A percentile compares a stretch with the other conserved stretches of the same genome.
Evolutionary conservation across 2,113 vertebrate species (phyloP).

Genomic region (Gopherus flavomarginatus): DNA sequence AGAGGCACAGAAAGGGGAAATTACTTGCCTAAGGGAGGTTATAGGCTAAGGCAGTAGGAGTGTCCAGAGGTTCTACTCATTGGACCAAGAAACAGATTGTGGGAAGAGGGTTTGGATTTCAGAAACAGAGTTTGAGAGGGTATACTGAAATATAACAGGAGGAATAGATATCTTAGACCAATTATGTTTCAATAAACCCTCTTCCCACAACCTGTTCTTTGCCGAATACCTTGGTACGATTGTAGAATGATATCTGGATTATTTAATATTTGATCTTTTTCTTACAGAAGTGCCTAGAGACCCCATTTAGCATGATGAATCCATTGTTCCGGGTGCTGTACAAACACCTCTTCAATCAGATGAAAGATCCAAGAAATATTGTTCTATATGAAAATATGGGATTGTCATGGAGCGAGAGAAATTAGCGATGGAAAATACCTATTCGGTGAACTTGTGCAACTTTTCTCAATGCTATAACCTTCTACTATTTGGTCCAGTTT

Average conservation of each 20-base stretch:
- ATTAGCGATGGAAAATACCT: background rate
- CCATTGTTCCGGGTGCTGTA: rapidly evolving
- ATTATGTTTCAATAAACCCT: background rate
- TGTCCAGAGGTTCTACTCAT: background rate
- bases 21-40: background rate
- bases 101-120: too few species aligned
- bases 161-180: too few species aligned
- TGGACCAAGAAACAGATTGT: background rate
- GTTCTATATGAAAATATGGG: background rate
- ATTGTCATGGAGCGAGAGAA: background rate
- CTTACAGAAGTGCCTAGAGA: background rate
- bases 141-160: too few species aligned
- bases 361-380: background rate
- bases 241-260: rapidly evolving
- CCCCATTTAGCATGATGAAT: rapidly evolving
- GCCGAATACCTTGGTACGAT: background rate
- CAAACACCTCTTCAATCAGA: rapidly evolving
- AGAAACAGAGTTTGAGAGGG: too few species aligned
- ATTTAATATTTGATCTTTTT: background rate
- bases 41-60: background rate
- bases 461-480: rapidly evolving
- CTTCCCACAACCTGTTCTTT: rapidly evolving
- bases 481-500: background rate
- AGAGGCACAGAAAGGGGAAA: background rate
- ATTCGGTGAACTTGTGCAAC: background rate